These are phyloP conservation scores for Charanyca ferruginea DNA, from an alignment of 2,888 invertebrate species.

Conservation along the genomic window DNA sequence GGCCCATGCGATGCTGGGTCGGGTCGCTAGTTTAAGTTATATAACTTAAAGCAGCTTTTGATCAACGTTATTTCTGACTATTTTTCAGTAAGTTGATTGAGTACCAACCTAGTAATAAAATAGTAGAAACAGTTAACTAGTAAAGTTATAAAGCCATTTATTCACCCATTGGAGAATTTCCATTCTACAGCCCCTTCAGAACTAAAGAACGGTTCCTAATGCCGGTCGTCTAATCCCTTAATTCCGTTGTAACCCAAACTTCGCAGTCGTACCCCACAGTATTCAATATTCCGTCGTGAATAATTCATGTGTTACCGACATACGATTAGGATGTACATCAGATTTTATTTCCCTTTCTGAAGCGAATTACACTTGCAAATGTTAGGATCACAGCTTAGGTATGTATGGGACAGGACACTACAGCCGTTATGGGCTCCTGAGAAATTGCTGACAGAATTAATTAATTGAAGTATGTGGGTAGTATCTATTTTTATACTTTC, in stretches of 20 bases:
- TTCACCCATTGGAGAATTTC: background rate
- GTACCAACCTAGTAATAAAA: too few relatives aligned
- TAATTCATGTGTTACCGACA: slow-evolving; percentile 74
- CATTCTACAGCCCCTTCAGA: slow-evolving; percentile 3
- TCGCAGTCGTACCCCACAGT: slow-evolving; percentile 51
- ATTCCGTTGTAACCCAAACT: slow-evolving; percentile 45
- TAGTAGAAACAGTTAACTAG: background rate
- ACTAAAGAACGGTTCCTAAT: slow-evolving; percentile 29
- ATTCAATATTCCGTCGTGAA: slow-evolving; percentile 78
- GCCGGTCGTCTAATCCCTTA: slow-evolving; percentile 46
- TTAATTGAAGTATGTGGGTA: background rate
- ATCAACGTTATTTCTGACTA: background rate
- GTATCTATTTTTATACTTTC: background rate
- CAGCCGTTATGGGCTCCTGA: slow-evolving; percentile 33
- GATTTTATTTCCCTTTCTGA: slow-evolving; percentile 69
- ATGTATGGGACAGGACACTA: slow-evolving; percentile 31
- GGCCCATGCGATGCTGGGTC: too few relatives aligned
- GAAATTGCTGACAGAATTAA: slow-evolving; percentile 29
- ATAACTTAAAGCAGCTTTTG: too few relatives aligned
- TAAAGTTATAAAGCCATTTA: slow-evolving; percentile 4
- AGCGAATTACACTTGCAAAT: slow-evolving; percentile 67
- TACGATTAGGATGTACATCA: slow-evolving; percentile 74
- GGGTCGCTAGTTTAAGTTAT: too few relatives aligned
- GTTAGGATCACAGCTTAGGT: slow-evolving; percentile 44
- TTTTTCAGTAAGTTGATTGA: background rate